Evolutionary conservation across 2,888 invertebrate species (phyloP), one percentile per base, ranked within the genome.

Genomic region (Drosophila borealis): DNA sequence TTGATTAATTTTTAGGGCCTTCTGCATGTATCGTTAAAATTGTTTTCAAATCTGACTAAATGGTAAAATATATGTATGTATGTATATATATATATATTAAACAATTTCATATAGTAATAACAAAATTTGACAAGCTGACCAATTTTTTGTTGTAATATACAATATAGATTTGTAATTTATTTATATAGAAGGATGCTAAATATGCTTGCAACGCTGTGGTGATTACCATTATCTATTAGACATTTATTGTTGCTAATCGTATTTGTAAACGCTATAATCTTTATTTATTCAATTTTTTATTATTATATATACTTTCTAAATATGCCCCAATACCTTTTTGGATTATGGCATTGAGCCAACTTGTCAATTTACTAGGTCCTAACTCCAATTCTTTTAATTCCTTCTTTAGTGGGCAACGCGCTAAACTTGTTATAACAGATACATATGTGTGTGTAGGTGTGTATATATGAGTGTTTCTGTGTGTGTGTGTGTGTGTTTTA

Each of bases 81-180:
- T 59, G 41, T 64, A 54, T 63, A 70, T 61, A 68, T 63, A 44
- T 64, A 64, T 19, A 60, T 72, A 51, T 72, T 75, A 87, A 83
- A 87, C 81, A 84, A 84, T 84, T 76, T 84, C 55, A 56, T 64
- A 70, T 80, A 80, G 37, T 77, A 65, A 78, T 68, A 83, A 83
- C 88, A 81, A 71, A 87, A 81, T 73, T 79, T 75, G 87, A 87
- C 85, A 87, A 83, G 83, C 88, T 57, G 88, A 78, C 83, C 79
- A 78, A 80, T 77, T 75, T 72, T 41, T 39, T 55, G 17, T 65
- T 78, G 64, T 79, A 84, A 84, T 83, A 73, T 87, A 83, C 85
- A 82, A 71, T 81, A 78, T 70, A 51, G 37, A 74, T 53, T 67
- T 53, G 48, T 53, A 63, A 53, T 73, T 63, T 37, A 68, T 80